Percentiles rank a stretch among this genome's conserved stretches.
These are phyloP conservation scores for Apodemia zela DNA, from an alignment of 2,888 invertebrate species.

Conservation along the genomic window DNA sequence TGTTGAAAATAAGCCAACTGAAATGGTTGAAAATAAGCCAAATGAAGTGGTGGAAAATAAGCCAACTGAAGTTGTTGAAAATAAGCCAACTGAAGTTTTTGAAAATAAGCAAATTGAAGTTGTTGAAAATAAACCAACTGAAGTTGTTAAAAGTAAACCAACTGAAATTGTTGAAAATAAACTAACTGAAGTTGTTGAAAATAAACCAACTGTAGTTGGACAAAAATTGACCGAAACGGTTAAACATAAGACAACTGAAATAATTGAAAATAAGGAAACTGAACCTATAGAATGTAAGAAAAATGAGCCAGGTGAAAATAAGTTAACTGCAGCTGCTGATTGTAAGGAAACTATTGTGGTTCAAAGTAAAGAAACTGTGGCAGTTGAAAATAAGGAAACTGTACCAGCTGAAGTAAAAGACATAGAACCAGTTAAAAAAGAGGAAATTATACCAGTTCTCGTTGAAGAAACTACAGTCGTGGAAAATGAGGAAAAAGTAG, in stretches of 20 bases:
- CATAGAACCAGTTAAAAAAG: not conserved
- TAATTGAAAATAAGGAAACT: slow-evolving; percentile 3
- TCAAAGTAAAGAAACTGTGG: too few relatives aligned
- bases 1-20: slow-evolving; percentile 10
- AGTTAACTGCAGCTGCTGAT: too few relatives aligned
- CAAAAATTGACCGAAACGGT: slow-evolving; percentile 1
- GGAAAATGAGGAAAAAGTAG: not conserved
- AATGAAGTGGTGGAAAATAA: not conserved
- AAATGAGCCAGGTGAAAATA: not conserved
- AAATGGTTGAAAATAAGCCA: slow-evolving; percentile 5
- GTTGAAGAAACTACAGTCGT: not conserved
- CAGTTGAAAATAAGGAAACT: not conserved
- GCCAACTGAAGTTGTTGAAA: not conserved
- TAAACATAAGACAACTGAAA: slow-evolving; percentile 3
- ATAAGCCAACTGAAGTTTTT: not conserved
- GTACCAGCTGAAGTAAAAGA: not conserved
- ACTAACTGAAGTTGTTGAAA: not conserved
- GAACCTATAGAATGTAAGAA: not conserved
- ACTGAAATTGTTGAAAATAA: slow-evolving; percentile 24
- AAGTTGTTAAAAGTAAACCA: slow-evolving; percentile 24
- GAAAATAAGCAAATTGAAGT: not conserved
- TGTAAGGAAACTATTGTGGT: too few relatives aligned
- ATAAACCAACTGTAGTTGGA: not conserved
- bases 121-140: slow-evolving; percentile 11
- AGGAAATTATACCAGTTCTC: not conserved